These are phyloP conservation scores for Xestia sexstrigata DNA, from an alignment of 2,888 invertebrate species.

Conservation along the genomic window DNA sequence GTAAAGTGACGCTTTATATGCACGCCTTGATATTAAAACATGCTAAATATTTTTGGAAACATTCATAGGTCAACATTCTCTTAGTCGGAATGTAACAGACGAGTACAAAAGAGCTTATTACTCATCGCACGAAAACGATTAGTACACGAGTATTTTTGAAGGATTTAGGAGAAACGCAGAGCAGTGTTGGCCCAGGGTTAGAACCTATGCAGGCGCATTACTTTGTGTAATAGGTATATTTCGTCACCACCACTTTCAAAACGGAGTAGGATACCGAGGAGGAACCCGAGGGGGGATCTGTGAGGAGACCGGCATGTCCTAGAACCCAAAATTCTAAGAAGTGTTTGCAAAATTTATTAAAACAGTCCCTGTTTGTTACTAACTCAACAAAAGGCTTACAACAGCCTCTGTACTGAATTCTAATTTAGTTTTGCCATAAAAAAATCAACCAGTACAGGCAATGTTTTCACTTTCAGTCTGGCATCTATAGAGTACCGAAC, in stretches of 20 bases:
- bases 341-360: neutral
- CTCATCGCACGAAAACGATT: neutral
- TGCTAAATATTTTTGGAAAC: conserved; percentile 27
- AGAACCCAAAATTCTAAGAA: neutral
- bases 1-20: conserved; percentile 36
- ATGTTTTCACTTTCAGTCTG: conserved; percentile 1
- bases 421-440: conserved; percentile 1
- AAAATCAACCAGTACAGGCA: neutral
- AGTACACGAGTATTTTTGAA: neutral
- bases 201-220: neutral
- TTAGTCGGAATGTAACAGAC: conserved; percentile 6
- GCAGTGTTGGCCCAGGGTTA: neutral
- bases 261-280: neutral
- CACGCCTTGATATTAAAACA: conserved; percentile 41
- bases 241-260: neutral
- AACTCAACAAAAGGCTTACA: neutral
- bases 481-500: conserved; percentile 10
- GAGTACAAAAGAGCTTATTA: neutral
- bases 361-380: neutral
- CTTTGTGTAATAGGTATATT: neutral
- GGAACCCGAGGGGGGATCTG: too few relatives aligned
- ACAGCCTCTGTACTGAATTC: neutral
- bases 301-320: too few relatives aligned
- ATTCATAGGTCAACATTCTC: conserved; percentile 48
- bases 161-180: neutral